phyloP scores from a whole-genome alignment of 2,797 vertebrate genomes.

The Rhabdophis nuchalis region DNA sequence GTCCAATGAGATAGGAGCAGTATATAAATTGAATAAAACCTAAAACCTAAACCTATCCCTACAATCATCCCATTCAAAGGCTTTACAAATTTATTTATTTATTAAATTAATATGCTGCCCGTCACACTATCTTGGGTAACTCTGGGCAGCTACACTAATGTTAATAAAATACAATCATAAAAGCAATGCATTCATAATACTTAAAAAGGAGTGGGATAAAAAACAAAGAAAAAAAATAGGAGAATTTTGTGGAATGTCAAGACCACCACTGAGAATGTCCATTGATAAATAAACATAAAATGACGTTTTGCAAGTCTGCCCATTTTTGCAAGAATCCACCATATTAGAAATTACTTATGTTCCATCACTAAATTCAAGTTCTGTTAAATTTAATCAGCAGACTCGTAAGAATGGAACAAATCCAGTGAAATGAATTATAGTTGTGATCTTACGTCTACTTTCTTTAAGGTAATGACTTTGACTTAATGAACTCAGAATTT shows the following conservation, averaged over 20 bases:
- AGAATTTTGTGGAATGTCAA: background rate
- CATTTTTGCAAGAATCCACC: conserved; percentile 11
- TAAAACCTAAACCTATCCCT: no score
- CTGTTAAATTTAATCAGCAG: background rate
- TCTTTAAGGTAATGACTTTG: background rate
- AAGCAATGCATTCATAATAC: background rate
- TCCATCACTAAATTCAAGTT: background rate
- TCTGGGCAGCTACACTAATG: background rate
- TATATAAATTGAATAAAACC: no score
- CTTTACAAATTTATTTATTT: background rate
- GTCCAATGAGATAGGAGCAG: no score
- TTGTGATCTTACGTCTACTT: background rate
- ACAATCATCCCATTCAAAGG: background rate
- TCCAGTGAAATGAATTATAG: background rate
- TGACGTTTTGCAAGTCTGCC: background rate
- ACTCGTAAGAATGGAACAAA: background rate
- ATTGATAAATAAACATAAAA: background rate
- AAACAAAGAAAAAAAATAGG: background rate
- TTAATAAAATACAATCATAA: background rate
- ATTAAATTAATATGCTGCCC: background rate
- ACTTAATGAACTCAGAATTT: background rate
- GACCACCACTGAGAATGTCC: background rate
- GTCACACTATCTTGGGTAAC: background rate
- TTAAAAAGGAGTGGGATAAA: background rate
- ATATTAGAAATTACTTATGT: conserved; percentile 4